Evolutionary conservation across 2,888 invertebrate species (phyloP).

Genomic region (Vannuccia rotundouncinata): DNA sequence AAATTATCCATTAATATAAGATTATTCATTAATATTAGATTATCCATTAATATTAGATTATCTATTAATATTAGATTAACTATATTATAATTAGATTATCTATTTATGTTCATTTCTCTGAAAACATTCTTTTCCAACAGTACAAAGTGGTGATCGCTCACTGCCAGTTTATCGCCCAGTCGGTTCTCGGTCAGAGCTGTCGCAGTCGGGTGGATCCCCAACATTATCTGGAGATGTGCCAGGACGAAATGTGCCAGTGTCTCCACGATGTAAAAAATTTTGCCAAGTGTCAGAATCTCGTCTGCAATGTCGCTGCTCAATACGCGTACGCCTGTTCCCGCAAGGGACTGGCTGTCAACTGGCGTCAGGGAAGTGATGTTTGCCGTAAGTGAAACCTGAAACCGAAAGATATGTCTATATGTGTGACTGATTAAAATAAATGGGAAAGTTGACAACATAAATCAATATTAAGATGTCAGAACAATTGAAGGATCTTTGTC

Average conservation of each 20-base stretch:
- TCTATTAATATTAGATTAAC: too few species aligned
- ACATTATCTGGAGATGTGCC: slow-evolving; percentile 38
- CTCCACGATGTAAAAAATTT: neutral
- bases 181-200: slow-evolving; percentile 32
- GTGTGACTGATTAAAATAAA: too few species aligned
- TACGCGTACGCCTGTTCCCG: slow-evolving; percentile 42
- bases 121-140: neutral
- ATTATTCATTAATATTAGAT: too few species aligned
- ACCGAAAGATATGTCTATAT: too few species aligned
- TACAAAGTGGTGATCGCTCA: neutral
- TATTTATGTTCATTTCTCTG: neutral
- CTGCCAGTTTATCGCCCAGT: slow-evolving; percentile 29
- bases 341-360: slow-evolving; percentile 41
- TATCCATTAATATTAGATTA: too few species aligned
- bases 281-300: slow-evolving; percentile 28
- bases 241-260: slow-evolving; percentile 42
- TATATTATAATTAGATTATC: too few species aligned
- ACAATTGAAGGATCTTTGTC: neutral
- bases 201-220: slow-evolving; percentile 34
- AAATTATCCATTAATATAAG: too few species aligned
- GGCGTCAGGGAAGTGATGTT: slow-evolving; percentile 39
- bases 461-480: neutral
- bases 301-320: slow-evolving; percentile 40
- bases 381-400: slow-evolving; percentile 42
- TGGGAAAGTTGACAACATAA: too few species aligned